Conservation (phyloP, 2,113 vertebrate species). For the Cavia aperea region DNA sequence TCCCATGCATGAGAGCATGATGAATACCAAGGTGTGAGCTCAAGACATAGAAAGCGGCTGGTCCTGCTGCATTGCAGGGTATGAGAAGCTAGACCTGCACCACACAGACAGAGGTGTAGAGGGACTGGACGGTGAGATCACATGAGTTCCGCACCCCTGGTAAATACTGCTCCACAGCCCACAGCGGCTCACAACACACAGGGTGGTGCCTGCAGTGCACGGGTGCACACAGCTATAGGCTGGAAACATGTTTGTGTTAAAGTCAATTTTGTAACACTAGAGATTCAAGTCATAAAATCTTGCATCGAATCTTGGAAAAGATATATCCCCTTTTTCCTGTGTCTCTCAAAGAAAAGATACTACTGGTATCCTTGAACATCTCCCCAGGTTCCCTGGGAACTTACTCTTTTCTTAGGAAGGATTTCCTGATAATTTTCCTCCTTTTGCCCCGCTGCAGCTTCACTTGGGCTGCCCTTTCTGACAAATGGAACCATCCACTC, state of each 20-base stretch:
- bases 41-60: background rate
- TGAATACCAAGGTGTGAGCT: background rate
- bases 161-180: background rate
- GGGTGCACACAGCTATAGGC: background rate
- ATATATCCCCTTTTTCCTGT: background rate
- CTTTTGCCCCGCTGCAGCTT: slow-evolving; percentile 28
- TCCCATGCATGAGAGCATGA: background rate
- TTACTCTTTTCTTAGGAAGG: slow-evolving; percentile 32
- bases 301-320: background rate
- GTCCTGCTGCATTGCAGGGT: background rate
- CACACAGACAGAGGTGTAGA: background rate
- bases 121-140: background rate
- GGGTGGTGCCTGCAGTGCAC: background rate
- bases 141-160: background rate
- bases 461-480: slow-evolving; percentile 48
- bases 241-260: background rate
- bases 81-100: background rate
- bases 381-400: slow-evolving; percentile 32
- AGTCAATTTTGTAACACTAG: background rate
- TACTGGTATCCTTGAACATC: slow-evolving; percentile 28
- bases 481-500: slow-evolving; percentile 60
- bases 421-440: slow-evolving; percentile 40
- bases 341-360: background rate
- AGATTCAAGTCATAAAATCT: background rate
- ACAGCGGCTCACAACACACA: background rate